phyloP scores from a whole-genome alignment of 1,140 invertebrate species.

The Macrocentrus cingulum region DNA sequence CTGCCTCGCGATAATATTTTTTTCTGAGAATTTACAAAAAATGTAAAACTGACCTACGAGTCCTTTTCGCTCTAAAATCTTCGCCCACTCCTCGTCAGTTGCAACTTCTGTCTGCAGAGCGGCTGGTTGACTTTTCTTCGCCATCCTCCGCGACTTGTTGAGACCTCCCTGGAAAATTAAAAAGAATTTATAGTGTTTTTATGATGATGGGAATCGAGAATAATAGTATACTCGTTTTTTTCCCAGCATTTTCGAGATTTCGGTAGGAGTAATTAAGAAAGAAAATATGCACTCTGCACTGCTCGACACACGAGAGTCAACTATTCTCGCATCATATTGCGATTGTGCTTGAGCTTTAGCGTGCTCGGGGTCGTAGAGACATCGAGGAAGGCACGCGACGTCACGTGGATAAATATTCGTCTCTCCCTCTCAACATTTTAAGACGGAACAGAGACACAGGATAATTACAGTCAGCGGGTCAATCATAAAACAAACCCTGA shows the following conservation, averaged over 20 bases:
- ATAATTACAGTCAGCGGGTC: constrained; percentile 13
- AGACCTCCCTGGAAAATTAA: constrained; percentile 37
- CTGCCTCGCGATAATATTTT: no score
- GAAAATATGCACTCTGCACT: not conserved
- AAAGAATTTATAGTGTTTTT: not conserved
- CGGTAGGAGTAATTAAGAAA: not conserved
- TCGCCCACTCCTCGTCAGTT: constrained; percentile 86
- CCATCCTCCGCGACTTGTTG: constrained; percentile 49
- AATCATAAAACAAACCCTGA: no score
- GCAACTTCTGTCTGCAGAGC: constrained; percentile 78
- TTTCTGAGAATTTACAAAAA: no score
- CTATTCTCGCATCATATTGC: constrained; percentile 12
- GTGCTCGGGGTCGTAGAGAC: constrained; percentile 14
- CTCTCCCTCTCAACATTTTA: not conserved
- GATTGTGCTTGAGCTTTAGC: constrained; percentile 14
- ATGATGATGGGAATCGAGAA: not conserved
- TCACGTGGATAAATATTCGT: constrained; percentile 24
- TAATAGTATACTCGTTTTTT: constrained; percentile 39
- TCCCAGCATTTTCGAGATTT: constrained; percentile 6
- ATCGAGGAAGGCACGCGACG: constrained; percentile 26
- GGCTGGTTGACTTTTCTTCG: constrained; percentile 73
- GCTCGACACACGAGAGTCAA: not conserved
- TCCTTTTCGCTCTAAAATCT: constrained; percentile 75
- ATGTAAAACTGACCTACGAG: constrained; percentile 67
- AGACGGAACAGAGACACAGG: not conserved